Conservation (phyloP, 2,113 vertebrate species). For the Pandion haliaetus region DNA sequence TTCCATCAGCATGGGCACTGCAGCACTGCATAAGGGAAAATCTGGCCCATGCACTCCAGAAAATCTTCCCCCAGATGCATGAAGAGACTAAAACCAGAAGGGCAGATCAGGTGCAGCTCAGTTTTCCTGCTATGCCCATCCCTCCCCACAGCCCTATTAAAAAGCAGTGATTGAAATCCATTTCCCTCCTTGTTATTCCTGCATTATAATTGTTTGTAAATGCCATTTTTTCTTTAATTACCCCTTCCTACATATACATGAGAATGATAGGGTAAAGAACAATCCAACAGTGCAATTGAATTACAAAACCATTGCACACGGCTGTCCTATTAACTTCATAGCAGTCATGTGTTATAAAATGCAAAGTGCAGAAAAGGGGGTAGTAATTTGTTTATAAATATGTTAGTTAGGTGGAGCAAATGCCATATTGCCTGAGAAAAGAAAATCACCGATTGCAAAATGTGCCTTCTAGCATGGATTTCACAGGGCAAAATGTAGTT, state of each 20-base stretch:
- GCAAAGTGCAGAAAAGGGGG: conserved; percentile 55
- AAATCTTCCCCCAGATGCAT: background rate
- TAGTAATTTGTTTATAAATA: conserved; percentile 75
- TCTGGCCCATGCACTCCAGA: background rate
- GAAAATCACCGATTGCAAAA: conserved; percentile 49
- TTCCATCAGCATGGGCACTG: rapidly evolving
- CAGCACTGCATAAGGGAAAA: background rate
- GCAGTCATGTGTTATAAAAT: conserved; percentile 67
- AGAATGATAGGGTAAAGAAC: conserved; percentile 43
- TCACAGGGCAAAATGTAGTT: conserved; percentile 59
- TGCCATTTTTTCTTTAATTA: conserved; percentile 67
- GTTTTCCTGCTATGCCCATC: background rate
- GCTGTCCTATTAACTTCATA: conserved; percentile 56
- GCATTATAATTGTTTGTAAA: conserved; percentile 32
- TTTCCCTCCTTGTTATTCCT: conserved; percentile 17
- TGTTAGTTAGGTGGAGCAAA: conserved; percentile 67
- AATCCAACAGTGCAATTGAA: conserved; percentile 28
- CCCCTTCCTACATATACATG: conserved; percentile 38
- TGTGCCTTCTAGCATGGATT: conserved; percentile 57
- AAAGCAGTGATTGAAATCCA: background rate
- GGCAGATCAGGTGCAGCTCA: background rate
- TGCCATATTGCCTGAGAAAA: conserved; percentile 4
- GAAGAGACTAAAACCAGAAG: background rate
- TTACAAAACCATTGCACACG: conserved; percentile 36
- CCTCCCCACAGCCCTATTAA: background rate